Conservation (phyloP, 2,888 invertebrate species). For the Drepanosiphum platanoidis region DNA sequence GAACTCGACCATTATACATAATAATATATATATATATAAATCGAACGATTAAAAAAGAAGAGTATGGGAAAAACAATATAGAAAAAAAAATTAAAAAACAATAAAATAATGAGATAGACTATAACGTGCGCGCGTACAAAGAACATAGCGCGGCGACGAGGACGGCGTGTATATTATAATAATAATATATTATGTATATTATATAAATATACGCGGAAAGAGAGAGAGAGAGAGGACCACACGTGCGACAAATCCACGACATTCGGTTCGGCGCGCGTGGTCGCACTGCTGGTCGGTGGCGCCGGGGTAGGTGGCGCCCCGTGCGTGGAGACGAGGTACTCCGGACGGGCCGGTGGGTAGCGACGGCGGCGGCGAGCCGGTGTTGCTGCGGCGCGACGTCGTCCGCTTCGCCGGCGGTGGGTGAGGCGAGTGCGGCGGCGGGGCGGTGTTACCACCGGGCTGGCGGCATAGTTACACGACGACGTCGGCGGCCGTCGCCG, state of each 20-base stretch:
- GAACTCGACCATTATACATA: not conserved
- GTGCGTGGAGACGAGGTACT: slow-evolving; percentile 57
- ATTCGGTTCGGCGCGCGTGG: slow-evolving; percentile 60
- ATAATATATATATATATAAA: no score
- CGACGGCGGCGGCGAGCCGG: slow-evolving; percentile 24
- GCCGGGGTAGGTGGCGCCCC: slow-evolving; percentile 61
- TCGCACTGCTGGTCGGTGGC: slow-evolving; percentile 56
- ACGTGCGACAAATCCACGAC: slow-evolving; percentile 58
- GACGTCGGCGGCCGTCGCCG: slow-evolving; percentile 51
- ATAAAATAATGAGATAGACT: not conserved
- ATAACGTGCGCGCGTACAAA: not conserved
- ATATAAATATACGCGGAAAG: not conserved
- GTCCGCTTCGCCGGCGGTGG: not conserved
- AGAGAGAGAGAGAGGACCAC: slow-evolving; percentile 18
- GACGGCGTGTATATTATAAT: slow-evolving; percentile 13
- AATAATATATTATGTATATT: not conserved
- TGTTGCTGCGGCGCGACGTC: slow-evolving; percentile 22
- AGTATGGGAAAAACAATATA: not conserved
- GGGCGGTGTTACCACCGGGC: slow-evolving; percentile 40
- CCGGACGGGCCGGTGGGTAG: not conserved
- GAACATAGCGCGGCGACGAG: not conserved
- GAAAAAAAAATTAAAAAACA: not conserved
- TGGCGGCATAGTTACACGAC: slow-evolving; percentile 53
- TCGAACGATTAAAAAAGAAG: not conserved
- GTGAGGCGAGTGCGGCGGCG: not conserved